Evolutionary conservation across 2,888 invertebrate genomes (phyloP).

Genomic region (Meteorus cinctellus): DNA sequence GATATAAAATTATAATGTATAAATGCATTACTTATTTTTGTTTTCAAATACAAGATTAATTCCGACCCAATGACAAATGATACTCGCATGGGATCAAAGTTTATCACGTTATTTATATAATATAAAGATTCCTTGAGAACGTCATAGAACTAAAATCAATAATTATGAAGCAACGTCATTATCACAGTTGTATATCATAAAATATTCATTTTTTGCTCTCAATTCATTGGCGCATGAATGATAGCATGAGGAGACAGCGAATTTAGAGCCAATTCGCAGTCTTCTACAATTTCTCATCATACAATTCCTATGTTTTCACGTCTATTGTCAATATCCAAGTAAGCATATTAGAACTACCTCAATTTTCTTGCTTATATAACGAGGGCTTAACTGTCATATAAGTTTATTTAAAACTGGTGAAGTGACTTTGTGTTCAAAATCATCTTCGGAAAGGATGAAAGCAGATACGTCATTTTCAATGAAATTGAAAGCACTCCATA

Average conservation of each 20-base stretch:
- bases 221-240: neutral
- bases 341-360: conserved; percentile 6
- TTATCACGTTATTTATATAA: conserved; percentile 17
- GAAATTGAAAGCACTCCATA: too few relatives aligned
- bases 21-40: too few relatives aligned
- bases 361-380: neutral
- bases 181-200: neutral
- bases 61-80: neutral
- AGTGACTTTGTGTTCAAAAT: too few relatives aligned
- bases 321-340: conserved; percentile 34
- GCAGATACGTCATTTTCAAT: too few relatives aligned
- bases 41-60: conserved; percentile 9
- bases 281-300: neutral
- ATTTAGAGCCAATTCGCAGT: neutral
- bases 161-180: conserved; percentile 3
- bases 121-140: neutral
- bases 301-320: conserved; percentile 21
- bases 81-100: conserved; percentile 24
- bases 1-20: too few relatives aligned
- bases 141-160: neutral
- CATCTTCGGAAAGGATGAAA: too few relatives aligned
- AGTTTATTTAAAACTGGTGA: too few relatives aligned
- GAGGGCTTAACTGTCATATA: too few relatives aligned
- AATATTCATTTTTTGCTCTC: neutral
- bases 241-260: neutral